Evolutionary conservation across 2,888 invertebrate species (phyloP), one percentile per base, ranked within the genome.

Genomic region (Biston betularia): DNA sequence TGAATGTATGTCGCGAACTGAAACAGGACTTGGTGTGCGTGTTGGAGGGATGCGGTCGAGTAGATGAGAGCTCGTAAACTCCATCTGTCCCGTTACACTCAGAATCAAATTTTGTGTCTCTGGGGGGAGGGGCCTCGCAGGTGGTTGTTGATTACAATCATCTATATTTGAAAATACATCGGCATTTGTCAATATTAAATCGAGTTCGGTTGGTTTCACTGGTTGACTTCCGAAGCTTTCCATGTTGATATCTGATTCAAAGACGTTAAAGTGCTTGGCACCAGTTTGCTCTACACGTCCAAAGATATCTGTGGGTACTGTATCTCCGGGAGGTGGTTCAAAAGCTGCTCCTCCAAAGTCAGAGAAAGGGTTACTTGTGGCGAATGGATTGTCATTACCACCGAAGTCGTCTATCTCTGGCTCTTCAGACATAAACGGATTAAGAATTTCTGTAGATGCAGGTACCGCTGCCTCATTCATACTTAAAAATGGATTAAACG

Each of bases 81-180:
- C 97, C 96, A 98, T 96, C 63, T 97, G 97, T 1, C 97, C 98
- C 45, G 98, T 97, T 0, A 98, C 98, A 42, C 97, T 97, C 74
- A 97, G 94, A 55, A 98, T 96, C 33, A 98, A 92, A 81, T 97
- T 97, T 90, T 98, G 97, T 0, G 98, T 98, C 86, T 97, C 97
- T 71, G 96, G 95, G 0, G 96, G 96, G 33, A 96, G 95, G 6
- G 96, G 95, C 14, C 96, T 95, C 3, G 94, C 84, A 0, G 94
- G 94, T 2, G 89, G 91, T 14, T 76, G 73, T 52, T 72, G 79
- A 11, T 72, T 71, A 8, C 52, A 54, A 55, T 84, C 83, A 4
- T 80, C 81, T n/a, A 82, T 79, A 0, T 75, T 61, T 66, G 83
- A 84, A 44, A 76, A 75, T 38, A 78, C 75, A 68, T 90, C 86